Base-by-base conservation (phyloP, 2,888 invertebrate genomes). In the Drosophila algonquin region DNA sequence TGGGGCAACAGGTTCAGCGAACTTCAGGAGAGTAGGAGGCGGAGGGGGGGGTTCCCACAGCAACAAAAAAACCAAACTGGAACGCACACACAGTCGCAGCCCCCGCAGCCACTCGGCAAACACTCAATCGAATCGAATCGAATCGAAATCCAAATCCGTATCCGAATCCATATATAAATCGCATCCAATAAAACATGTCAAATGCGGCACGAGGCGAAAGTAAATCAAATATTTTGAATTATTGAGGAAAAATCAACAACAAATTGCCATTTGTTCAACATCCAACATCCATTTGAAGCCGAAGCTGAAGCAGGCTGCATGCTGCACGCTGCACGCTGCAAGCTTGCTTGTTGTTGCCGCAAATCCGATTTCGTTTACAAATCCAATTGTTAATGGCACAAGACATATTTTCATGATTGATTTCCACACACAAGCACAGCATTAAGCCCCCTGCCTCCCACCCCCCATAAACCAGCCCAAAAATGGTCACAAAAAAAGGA, bases 361-460 rank as follows among this genome's bases (percentile, higher is more conserved):
- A 70, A 79, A 81, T 73, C 82, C 82, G 74, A 81, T 73, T 87
- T 74, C 68, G 75, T 81, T 79, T 81, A 63, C 63, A 69, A 86
- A 74, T 76, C 80, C 76, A 82, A 81, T 85, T 83, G 80, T 85
- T 80, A 85, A 80, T 81, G 68, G 79, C 69, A 14, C 35, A 47
- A 57, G 30, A 63, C 78, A 81, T 85, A 75, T 80, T 80, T 80
- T 77, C 83, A 80, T 87, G 82, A 87, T 87, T 85, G 86, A 83
- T 81, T 82, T 65, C 65, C 63, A 18, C 18, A 18, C 50, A 2
- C 40, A 18, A 54, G 1, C 35, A 68, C 57, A 44, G 47, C 46
- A 24, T 55, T 16, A 53, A 32, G 32, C 32, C 32, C 9, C 27
- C 27, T 21, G 2, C 32, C 12, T 12, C 10, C 4, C 35, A 58